Conservation (phyloP, 1,140 invertebrate species). For the Anoplolepis gracilipes region DNA sequence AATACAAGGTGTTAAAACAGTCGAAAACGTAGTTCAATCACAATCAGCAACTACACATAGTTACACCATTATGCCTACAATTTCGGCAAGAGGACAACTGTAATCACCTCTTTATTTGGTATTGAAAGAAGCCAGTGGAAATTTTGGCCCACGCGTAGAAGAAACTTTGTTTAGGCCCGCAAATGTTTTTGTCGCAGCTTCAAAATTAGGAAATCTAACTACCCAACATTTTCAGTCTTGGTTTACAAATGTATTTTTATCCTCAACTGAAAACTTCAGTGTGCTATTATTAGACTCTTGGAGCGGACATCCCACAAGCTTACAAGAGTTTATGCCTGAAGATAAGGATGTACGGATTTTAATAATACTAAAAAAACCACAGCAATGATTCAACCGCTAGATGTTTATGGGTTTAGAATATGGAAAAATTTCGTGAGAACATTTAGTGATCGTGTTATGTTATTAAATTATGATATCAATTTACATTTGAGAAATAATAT, state of each 20-base stretch:
- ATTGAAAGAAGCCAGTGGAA: constrained; percentile 47
- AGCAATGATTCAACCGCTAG: constrained; percentile 59
- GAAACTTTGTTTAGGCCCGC: constrained; percentile 51
- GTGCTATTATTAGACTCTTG: constrained; percentile 61
- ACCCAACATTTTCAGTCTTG: constrained; percentile 19
- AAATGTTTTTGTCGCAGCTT: constrained; percentile 37
- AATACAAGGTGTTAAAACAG: too few relatives aligned
- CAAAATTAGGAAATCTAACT: constrained; percentile 55
- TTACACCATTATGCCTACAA: neutral
- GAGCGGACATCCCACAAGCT: constrained; percentile 35
- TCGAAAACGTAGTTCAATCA: neutral
- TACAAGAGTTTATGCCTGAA: constrained; percentile 11
- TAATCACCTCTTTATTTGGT: constrained; percentile 25
- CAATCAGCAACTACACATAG: neutral
- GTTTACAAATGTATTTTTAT: constrained; percentile 50
- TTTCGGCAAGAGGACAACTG: neutral
- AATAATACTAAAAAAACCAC: constrained; percentile 58
- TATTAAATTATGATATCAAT: neutral
- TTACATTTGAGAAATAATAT: neutral
- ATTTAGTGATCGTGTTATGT: constrained; percentile 47
- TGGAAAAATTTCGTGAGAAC: constrained; percentile 58
- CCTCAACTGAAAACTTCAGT: neutral
- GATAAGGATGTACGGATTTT: constrained; percentile 27
- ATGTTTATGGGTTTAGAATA: constrained; percentile 60
- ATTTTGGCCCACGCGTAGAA: constrained; percentile 59